Evolutionary conservation across 2,888 invertebrate species (phyloP).

Genomic region (Athalia rosae): DNA sequence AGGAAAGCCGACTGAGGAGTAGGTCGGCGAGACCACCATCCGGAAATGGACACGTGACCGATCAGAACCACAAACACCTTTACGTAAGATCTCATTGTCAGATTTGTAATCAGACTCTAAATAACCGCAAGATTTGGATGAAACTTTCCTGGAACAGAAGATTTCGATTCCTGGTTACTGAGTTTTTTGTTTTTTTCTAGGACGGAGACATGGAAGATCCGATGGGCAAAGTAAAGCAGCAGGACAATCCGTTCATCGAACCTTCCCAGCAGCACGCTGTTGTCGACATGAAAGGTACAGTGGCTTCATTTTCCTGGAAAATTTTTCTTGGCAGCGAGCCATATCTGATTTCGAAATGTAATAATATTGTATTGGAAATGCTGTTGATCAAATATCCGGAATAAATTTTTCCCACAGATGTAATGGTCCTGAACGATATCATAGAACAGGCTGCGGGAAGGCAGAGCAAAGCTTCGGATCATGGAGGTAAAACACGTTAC

Average conservation of each 20-base stretch:
- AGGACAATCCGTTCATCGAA: constrained; percentile 95
- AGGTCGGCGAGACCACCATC: constrained; percentile 81
- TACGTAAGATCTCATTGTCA: constrained; percentile 76
- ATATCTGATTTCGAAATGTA: background rate
- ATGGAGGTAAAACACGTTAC: constrained; percentile 82
- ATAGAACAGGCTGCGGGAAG: constrained; percentile 95
- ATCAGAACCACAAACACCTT: constrained; percentile 80
- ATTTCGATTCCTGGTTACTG: background rate
- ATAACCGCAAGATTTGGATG: too few relatives aligned
- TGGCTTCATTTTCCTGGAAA: background rate
- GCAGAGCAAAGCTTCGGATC: constrained; percentile 90
- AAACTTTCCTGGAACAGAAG: background rate
- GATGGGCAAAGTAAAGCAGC: constrained; percentile 87
- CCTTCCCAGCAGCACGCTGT: constrained; percentile 90
- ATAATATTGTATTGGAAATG: background rate
- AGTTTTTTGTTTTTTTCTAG: constrained; percentile 73
- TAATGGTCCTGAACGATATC: constrained; percentile 97
- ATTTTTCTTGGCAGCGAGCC: background rate
- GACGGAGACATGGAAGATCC: constrained; percentile 89
- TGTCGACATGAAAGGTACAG: constrained; percentile 95
- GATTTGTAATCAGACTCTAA: background rate
- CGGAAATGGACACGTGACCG: constrained; percentile 76
- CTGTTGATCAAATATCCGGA: background rate
- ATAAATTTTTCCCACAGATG: constrained; percentile 81
- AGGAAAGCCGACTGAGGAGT: constrained; percentile 88